Evolutionary conservation across 2,797 vertebrate species (phyloP).

Genomic region (Lepidocolaptes lacrymiger): DNA sequence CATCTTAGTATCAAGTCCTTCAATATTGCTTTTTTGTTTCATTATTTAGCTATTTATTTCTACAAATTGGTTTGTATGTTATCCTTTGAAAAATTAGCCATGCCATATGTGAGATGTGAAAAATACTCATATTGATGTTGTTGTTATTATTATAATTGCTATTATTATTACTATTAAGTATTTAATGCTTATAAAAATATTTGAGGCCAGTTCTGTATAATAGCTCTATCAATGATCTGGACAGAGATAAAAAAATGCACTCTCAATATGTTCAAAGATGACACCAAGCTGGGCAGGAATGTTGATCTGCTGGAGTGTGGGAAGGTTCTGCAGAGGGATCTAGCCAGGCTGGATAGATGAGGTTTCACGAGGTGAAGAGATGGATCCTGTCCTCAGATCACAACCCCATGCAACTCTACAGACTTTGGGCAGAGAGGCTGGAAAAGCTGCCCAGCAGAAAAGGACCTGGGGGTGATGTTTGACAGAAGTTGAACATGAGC

Average conservation of each 20-base stretch:
- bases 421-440: background rate
- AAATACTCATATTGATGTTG: background rate
- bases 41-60: background rate
- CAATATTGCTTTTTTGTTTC: background rate
- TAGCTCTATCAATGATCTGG: background rate
- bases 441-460: background rate
- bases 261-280: rapidly evolving
- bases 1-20: background rate
- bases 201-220: background rate
- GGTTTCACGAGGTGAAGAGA: background rate
- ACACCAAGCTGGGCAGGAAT: background rate
- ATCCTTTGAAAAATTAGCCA: background rate
- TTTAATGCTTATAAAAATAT: background rate
- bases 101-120: background rate
- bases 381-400: too few relatives aligned
- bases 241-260: background rate
- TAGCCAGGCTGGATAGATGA: background rate
- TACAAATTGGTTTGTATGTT: background rate
- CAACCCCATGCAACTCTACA: too few relatives aligned
- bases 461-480: rapidly evolving
- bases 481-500: rapidly evolving
- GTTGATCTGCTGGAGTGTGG: background rate
- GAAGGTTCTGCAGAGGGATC: background rate
- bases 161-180: background rate
- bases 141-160: rapidly evolving